phyloP scores from a whole-genome alignment of 2,797 vertebrate species.

The Amniataba percoides region DNA sequence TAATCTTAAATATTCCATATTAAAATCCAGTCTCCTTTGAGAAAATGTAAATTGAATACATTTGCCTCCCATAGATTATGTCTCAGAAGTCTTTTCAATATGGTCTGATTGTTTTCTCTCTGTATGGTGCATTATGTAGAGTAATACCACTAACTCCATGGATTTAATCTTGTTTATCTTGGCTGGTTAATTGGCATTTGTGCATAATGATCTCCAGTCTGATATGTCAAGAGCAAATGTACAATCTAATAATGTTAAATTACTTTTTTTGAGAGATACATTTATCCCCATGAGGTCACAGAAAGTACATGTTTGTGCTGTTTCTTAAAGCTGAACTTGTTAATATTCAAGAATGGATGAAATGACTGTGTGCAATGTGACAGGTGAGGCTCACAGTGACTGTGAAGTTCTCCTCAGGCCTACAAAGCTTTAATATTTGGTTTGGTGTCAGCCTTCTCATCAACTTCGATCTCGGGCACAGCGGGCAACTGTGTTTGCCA shows the following conservation, averaged over 20 bases:
- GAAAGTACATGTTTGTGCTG: not conserved
- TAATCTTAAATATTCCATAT: conserved; percentile 63
- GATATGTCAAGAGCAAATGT: conserved; percentile 10
- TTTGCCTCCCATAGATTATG: conserved; percentile 41
- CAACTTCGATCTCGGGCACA: too few relatives aligned
- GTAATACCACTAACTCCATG: conserved; percentile 20
- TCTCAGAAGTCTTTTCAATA: conserved; percentile 31
- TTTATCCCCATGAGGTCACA: not conserved
- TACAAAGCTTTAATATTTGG: not conserved
- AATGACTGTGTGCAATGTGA: not conserved
- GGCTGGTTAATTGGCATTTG: conserved; percentile 16
- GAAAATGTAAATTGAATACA: conserved; percentile 52
- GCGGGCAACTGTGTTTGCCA: too few relatives aligned
- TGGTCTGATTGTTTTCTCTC: conserved; percentile 29
- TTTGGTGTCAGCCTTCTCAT: too few relatives aligned
- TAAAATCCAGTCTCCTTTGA: conserved; percentile 55
- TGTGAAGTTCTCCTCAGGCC: not conserved
- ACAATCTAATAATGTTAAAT: conserved; percentile 18
- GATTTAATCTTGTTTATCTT: conserved; percentile 17
- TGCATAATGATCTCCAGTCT: not conserved
- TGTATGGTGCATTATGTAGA: conserved; percentile 1
- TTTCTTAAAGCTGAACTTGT: not conserved
- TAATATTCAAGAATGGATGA: not conserved
- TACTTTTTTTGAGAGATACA: not conserved
- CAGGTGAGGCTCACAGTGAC: not conserved